phyloP scores from a whole-genome alignment of 1,140 invertebrate species.

The Pristionchus pacificus region DNA sequence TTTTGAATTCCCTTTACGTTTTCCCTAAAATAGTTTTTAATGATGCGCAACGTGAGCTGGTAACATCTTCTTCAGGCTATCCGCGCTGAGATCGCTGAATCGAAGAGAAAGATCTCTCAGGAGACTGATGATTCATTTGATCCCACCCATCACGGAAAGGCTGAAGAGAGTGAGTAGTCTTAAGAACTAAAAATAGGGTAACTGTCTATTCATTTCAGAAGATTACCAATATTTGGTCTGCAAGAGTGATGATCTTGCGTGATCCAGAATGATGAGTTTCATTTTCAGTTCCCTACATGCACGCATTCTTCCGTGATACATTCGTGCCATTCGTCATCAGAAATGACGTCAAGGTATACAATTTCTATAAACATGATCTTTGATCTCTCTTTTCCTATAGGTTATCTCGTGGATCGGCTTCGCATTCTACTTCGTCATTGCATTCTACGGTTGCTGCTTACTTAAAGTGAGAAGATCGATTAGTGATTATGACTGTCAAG shows the following conservation, averaged over 20 bases:
- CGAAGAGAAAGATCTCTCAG: constrained; percentile 12
- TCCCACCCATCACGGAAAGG: not conserved
- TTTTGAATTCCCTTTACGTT: too few species aligned
- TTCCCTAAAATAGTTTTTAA: too few species aligned
- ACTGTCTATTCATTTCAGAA: too few species aligned
- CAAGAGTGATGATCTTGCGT: constrained; percentile 2
- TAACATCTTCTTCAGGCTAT: too few species aligned
- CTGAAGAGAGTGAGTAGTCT: not conserved
- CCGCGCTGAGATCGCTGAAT: too few species aligned
- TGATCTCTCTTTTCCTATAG: too few species aligned
- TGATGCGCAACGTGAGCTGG: too few species aligned
- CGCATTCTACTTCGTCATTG: constrained; percentile 44
- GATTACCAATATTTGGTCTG: constrained; percentile 3
- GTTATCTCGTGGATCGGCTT: constrained; percentile 34
- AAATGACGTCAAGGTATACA: constrained; percentile 46
- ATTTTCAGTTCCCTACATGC: constrained; percentile 53
- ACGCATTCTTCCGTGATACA: constrained; percentile 48
- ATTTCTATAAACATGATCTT: too few species aligned
- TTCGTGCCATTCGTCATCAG: constrained; percentile 53
- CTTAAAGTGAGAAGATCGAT: too few species aligned
- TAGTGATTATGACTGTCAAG: too few species aligned
- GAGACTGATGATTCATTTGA: constrained; percentile 5
- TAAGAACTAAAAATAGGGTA: too few species aligned
- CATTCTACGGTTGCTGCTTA: constrained; percentile 53
- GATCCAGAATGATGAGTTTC: not conserved